Conservation (phyloP, 2,888 invertebrate genomes). For the Acleris literana region DNA sequence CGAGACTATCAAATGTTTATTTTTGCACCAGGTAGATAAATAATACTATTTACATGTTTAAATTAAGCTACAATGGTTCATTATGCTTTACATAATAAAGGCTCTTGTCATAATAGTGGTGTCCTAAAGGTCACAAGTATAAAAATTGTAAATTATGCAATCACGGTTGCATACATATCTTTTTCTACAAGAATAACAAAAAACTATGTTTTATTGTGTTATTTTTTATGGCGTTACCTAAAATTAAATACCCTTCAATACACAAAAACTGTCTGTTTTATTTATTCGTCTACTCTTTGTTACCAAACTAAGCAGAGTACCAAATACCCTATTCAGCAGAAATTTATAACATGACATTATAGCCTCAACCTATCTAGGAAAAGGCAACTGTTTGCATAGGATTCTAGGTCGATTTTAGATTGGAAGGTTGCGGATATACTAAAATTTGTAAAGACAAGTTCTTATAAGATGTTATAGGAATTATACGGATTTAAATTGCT, state of each 20-base stretch:
- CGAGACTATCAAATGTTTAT: too few relatives aligned
- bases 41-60: too few relatives aligned
- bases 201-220: neutral
- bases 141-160: too few relatives aligned
- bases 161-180: too few relatives aligned
- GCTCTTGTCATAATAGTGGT: too few relatives aligned
- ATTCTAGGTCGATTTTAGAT: neutral
- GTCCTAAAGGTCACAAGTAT: too few relatives aligned
- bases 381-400: neutral
- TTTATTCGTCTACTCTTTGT: conserved; percentile 27
- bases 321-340: conserved; percentile 56
- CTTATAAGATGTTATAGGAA: conserved; percentile 19
- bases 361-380: neutral
- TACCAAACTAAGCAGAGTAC: conserved; percentile 34
- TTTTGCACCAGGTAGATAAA: too few relatives aligned
- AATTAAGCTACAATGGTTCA: too few relatives aligned
- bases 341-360: conserved; percentile 54
- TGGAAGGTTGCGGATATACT: conserved; percentile 14
- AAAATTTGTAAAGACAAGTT: conserved; percentile 26
- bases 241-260: neutral
- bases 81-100: too few relatives aligned
- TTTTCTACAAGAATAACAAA: too few relatives aligned
- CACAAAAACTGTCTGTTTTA: conserved; percentile 6
- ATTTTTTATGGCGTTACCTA: too few relatives aligned
- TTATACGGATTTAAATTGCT: conserved; percentile 14